Percentiles rank a stretch among this genome's conserved stretches.
These are phyloP conservation scores for Polypterus senegalus DNA, from an alignment of 2,113 vertebrate species.

Conservation along the genomic window DNA sequence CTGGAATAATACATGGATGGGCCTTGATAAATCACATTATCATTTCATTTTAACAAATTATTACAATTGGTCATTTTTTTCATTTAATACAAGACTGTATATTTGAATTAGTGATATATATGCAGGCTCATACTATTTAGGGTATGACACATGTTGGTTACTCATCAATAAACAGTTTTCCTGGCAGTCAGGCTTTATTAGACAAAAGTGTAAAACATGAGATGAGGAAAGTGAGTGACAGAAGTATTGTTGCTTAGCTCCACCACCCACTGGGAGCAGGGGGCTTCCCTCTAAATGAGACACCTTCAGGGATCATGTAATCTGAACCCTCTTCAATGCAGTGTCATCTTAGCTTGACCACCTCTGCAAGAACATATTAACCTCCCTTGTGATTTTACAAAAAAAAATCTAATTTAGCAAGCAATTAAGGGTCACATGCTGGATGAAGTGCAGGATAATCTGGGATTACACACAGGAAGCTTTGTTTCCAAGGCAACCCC, in stretches of 20 bases:
- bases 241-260: slow-evolving; percentile 38
- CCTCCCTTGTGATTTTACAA: slow-evolving; percentile 67
- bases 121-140: too few species aligned
- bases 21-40: too few species aligned
- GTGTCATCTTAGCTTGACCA: slow-evolving; percentile 70
- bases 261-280: slow-evolving; percentile 51
- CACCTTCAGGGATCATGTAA: slow-evolving; percentile 68
- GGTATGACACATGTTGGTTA: too few species aligned
- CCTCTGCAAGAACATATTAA: slow-evolving; percentile 68
- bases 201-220: slow-evolving; percentile 24
- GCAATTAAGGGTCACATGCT: slow-evolving; percentile 77
- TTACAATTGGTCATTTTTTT: too few species aligned
- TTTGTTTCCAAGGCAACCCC: slow-evolving; percentile 68
- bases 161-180: too few species aligned
- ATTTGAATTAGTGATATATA: too few species aligned
- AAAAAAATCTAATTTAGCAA: slow-evolving; percentile 73
- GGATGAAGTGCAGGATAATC: slow-evolving; percentile 70
- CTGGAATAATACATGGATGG: too few species aligned
- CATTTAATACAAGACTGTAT: too few species aligned
- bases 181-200: background rate
- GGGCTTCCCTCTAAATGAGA: slow-evolving; percentile 57
- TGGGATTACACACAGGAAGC: slow-evolving; percentile 71
- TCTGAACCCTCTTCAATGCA: slow-evolving; percentile 60
- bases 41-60: too few species aligned
- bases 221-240: slow-evolving; percentile 53